A percentile compares a stretch with the other conserved stretches of the same genome.
Conservation (phyloP, 37 sponge, comb jelly and placozoan species). For the Cladorhizidae sp. region DNA sequence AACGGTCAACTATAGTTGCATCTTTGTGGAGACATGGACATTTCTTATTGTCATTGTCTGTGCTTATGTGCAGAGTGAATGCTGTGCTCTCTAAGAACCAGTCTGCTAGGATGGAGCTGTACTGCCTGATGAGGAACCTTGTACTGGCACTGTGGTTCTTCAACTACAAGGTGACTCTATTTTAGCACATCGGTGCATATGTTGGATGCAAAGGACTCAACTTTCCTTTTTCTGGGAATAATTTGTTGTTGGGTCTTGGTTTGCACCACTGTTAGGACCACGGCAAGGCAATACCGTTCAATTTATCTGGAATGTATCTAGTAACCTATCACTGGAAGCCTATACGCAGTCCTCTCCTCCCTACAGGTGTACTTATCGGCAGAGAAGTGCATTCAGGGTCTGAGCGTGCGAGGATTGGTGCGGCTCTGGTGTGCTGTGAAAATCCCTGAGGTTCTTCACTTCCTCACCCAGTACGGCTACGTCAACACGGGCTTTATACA, state of each 20-base stretch:
- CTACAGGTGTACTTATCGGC: constrained; percentile 59
- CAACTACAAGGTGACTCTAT: constrained; percentile 60
- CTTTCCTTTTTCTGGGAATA: neutral
- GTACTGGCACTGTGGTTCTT: constrained; percentile 85
- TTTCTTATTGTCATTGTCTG: too few species aligned
- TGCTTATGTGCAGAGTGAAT: neutral
- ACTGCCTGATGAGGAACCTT: constrained; percentile 80
- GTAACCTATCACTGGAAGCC: too few species aligned
- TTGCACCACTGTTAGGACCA: neutral
- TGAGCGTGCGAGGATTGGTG: constrained; percentile 54
- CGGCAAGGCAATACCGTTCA: too few species aligned
- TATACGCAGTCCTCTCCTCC: too few species aligned
- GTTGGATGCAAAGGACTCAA: neutral
- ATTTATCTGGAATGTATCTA: too few species aligned
- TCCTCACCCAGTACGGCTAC: constrained; percentile 73
- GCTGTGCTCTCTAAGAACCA: constrained; percentile 12
- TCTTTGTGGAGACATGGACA: too few species aligned
- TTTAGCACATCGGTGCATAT: neutral
- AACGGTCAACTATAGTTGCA: too few species aligned
- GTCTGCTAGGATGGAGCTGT: constrained; percentile 54
- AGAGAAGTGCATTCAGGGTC: constrained; percentile 30
- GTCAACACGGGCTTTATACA: constrained; percentile 75
- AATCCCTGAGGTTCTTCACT: constrained; percentile 53
- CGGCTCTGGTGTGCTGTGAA: constrained; percentile 66
- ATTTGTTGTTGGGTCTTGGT: neutral